Evolutionary conservation across 2,797 vertebrate genomes (phyloP).

Genomic region (Miopithecus talapoin): DNA sequence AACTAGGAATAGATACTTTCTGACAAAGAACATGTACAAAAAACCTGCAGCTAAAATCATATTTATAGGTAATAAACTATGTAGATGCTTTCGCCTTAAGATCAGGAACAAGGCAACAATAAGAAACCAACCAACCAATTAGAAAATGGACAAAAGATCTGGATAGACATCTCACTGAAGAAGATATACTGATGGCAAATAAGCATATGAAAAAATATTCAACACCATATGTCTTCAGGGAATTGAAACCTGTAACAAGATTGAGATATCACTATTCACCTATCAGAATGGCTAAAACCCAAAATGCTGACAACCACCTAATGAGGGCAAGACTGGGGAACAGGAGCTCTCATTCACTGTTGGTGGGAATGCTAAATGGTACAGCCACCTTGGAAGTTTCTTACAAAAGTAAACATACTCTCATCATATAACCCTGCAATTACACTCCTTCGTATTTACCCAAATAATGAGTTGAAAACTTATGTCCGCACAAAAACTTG

Average conservation of each 20-base stretch:
- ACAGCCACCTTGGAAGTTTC: not conserved
- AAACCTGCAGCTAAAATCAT: not conserved
- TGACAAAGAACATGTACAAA: not conserved
- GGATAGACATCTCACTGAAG: not conserved
- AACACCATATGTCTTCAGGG: not conserved
- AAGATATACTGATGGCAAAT: not conserved
- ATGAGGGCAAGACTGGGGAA: not conserved
- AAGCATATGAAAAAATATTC: not conserved
- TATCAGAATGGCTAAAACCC: not conserved
- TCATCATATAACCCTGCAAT: not conserved
- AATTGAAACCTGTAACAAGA: not conserved
- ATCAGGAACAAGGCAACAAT: not conserved
- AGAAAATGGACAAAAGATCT: not conserved
- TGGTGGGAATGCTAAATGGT: not conserved
- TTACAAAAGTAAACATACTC: not conserved
- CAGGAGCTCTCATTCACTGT: not conserved
- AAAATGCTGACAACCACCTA: not conserved
- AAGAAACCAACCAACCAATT: not conserved
- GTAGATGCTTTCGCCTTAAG: not conserved
- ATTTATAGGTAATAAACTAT: not conserved
- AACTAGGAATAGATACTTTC: not conserved
- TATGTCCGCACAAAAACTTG: not conserved
- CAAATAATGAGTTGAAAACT: not conserved
- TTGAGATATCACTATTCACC: not conserved
- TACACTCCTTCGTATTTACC: not conserved